Percentiles rank a stretch among this genome's conserved stretches.
Conservation (phyloP, 2,888 invertebrate genomes). For the Chymomyza fuscimana region DNA sequence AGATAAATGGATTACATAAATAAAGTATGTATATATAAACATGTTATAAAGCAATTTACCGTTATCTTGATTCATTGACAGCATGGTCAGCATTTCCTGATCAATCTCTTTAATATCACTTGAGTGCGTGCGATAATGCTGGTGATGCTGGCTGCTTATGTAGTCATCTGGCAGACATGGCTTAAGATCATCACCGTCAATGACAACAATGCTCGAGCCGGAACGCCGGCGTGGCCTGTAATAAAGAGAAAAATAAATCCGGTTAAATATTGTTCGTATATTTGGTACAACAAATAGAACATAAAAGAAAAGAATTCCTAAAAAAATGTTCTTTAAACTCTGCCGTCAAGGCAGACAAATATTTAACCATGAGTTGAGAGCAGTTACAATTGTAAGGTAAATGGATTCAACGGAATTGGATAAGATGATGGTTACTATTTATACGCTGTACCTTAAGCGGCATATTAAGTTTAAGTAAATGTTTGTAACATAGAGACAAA, state of each 20-base stretch:
- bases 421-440: too few species aligned
- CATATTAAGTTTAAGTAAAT: too few species aligned
- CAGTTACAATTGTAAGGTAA: too few species aligned
- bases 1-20: conserved; percentile 33
- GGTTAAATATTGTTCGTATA: neutral
- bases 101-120: conserved; percentile 80
- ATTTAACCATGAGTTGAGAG: too few species aligned
- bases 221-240: conserved; percentile 89
- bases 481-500: too few species aligned
- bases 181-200: conserved; percentile 85
- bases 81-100: conserved; percentile 89
- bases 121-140: conserved; percentile 81
- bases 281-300: neutral
- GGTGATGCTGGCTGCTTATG: conserved; percentile 77
- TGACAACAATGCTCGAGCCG: conserved; percentile 89
- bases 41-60: conserved; percentile 78
- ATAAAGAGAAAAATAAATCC: conserved; percentile 5
- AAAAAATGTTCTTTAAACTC: too few species aligned
- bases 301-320: too few species aligned
- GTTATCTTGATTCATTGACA: conserved; percentile 84
- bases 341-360: too few species aligned
- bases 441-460: too few species aligned
- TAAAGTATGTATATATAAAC: neutral
- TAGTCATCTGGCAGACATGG: conserved; percentile 83
- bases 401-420: too few species aligned